Conservation (phyloP, 1,140 invertebrate species). For the Leptonema lineaticorne region DNA sequence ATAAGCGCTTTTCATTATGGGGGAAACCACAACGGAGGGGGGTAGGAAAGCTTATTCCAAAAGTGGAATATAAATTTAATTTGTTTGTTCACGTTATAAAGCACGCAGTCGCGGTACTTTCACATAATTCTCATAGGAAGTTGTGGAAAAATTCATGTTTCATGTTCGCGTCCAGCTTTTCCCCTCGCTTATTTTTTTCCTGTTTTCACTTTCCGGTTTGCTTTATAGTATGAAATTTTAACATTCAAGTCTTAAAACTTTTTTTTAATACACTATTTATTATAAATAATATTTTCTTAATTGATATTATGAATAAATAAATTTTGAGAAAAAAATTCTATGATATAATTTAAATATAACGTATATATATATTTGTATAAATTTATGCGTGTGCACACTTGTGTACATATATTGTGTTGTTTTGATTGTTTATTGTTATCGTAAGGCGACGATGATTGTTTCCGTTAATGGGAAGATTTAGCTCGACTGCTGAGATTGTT, state of each 20-base stretch:
- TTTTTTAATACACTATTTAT: no score
- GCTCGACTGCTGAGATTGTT: not conserved
- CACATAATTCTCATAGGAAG: not conserved
- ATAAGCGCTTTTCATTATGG: slow-evolving; percentile 3
- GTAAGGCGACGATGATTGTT: not conserved
- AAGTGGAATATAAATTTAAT: slow-evolving; percentile 11
- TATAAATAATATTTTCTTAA: no score
- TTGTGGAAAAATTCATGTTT: not conserved
- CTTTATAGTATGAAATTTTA: no score
- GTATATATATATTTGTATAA: no score
- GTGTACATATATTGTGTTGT: not conserved
- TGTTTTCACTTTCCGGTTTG: no score
- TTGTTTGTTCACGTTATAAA: not conserved
- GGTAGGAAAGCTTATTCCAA: not conserved
- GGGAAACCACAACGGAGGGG: not conserved
- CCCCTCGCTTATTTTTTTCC: not conserved
- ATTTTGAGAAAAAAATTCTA: no score
- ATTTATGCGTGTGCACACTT: not conserved
- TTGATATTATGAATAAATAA: no score
- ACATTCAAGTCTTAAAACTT: no score
- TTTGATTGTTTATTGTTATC: not conserved
- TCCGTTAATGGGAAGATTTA: slow-evolving; percentile 10
- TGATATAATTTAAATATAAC: no score
- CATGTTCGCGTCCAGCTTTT: not conserved
- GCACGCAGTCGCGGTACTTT: not conserved